Conservation (phyloP, 2,888 invertebrate species). For the Pristionchus maxplancki region DNA sequence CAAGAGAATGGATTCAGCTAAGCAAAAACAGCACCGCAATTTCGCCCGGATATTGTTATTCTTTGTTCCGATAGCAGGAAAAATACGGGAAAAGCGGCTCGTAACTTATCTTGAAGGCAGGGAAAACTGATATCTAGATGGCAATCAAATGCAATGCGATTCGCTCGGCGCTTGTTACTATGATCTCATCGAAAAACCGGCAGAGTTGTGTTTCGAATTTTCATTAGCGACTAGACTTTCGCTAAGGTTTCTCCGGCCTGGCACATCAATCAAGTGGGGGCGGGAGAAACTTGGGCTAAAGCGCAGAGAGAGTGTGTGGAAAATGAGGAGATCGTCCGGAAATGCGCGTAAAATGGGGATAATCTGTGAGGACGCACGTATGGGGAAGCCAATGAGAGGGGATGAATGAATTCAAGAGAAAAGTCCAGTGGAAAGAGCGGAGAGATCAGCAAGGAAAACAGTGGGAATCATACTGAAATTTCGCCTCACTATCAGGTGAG, state of each 20-base stretch:
- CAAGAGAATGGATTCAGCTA: not conserved
- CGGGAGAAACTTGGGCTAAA: too few species aligned
- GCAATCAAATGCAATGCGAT: not conserved
- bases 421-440: not conserved
- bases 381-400: not conserved
- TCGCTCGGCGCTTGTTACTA: not conserved
- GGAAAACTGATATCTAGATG: not conserved
- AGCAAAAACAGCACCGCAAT: not conserved
- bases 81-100: not conserved
- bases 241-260: not conserved
- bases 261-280: too few species aligned
- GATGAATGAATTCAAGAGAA: not conserved
- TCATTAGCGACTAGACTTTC: not conserved
- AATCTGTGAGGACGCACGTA: not conserved
- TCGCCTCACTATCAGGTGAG: too few species aligned
- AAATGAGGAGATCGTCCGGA: too few species aligned
- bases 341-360: not conserved
- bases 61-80: not conserved
- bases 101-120: not conserved
- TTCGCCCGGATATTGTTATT: not conserved
- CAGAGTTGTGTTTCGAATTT: too few species aligned
- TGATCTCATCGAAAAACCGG: not conserved
- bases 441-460: not conserved
- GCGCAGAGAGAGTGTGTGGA: too few species aligned
- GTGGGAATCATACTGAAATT: not conserved